phyloP scores from a whole-genome alignment of 2,797 vertebrate species.

The Sebastes variabilis region DNA sequence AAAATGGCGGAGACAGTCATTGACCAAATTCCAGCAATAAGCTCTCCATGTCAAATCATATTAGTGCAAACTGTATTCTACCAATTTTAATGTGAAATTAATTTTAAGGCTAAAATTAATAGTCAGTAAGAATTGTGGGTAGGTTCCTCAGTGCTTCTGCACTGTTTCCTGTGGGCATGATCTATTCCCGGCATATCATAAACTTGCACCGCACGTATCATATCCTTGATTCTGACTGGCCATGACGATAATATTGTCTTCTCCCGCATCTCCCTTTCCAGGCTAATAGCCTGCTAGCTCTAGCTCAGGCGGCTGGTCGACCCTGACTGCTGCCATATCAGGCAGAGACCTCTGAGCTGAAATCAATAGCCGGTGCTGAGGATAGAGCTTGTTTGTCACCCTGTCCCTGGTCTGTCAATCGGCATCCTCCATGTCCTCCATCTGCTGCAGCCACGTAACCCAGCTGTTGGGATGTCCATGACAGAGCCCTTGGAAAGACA shows the following conservation, averaged over 20 bases:
- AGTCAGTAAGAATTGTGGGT: neutral
- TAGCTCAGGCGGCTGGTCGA: slow-evolving; percentile 55
- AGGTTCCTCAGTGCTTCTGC: neutral
- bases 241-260: slow-evolving; percentile 58
- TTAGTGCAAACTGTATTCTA: slow-evolving; percentile 26
- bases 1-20: slow-evolving; percentile 21
- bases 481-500: slow-evolving; percentile 52
- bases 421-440: slow-evolving; percentile 49
- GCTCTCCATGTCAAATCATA: slow-evolving; percentile 49
- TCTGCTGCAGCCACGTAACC: slow-evolving; percentile 42
- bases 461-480: slow-evolving; percentile 31
- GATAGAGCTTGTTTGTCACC: slow-evolving; percentile 72
- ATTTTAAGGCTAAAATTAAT: slow-evolving; percentile 8
- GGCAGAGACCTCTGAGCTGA: slow-evolving; percentile 71
- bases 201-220: slow-evolving; percentile 39
- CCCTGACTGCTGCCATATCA: slow-evolving; percentile 73
- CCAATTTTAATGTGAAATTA: slow-evolving; percentile 23
- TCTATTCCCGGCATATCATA: slow-evolving; percentile 11
- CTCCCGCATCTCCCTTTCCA: slow-evolving; percentile 46
- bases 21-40: slow-evolving; percentile 41
- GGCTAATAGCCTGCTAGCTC: slow-evolving; percentile 54
- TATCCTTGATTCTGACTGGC: slow-evolving; percentile 43
- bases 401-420: slow-evolving; percentile 76
- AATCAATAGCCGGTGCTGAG: slow-evolving; percentile 73
- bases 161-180: slow-evolving; percentile 6